Base-by-base conservation (phyloP, 92 coral and sea anemone genomes). In the Siderastrea siderea region DNA sequence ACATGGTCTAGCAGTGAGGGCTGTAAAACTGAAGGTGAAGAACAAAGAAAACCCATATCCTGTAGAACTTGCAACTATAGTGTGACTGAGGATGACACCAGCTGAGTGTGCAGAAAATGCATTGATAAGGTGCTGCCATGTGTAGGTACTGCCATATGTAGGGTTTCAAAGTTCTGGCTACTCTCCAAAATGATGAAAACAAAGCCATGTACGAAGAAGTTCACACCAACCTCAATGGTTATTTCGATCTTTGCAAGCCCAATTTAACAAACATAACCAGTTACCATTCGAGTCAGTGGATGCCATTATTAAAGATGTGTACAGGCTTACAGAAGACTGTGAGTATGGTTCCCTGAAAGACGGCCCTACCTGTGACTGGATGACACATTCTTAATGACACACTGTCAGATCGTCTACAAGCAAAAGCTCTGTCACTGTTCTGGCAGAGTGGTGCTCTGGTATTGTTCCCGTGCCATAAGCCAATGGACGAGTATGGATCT, bases 391-490 rank as follows among this genome's bases (percentile, higher is more conserved):
- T 87, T 17, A 74, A 91, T 86, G 89, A 83, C 53, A 46, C 85
- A 14, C 88, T 87, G 19, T 91, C 91, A 51, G 91, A 91, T 26
- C 78, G 87, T 54, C 94, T 91, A 74, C 94, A 91, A 65, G 45
- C 91, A 49, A 91, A 91, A 64, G 57, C 74, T 26, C 38, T 26
- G 38, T 26, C 38, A 53, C 57, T 53, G 5, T 53, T 53, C 57
- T 9, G 6, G 1, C 57, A 53, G 57, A 53, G 57, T 86, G 91
- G 91, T 86, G 91, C 84, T 55, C 91, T 3, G 94, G 94, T 52
- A 87, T 91, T 54, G 90, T 90, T 52, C 83, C 86, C 1, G 93
- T 78, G 5, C 90, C 90, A 4, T 84, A 85, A 62, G 55, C 86
- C 12, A 90, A 85, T 61, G 93, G 91, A 3, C 14, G 72, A 6